Base-by-base conservation (phyloP, 2,113 vertebrate species). In the Grallaria varia region DNA sequence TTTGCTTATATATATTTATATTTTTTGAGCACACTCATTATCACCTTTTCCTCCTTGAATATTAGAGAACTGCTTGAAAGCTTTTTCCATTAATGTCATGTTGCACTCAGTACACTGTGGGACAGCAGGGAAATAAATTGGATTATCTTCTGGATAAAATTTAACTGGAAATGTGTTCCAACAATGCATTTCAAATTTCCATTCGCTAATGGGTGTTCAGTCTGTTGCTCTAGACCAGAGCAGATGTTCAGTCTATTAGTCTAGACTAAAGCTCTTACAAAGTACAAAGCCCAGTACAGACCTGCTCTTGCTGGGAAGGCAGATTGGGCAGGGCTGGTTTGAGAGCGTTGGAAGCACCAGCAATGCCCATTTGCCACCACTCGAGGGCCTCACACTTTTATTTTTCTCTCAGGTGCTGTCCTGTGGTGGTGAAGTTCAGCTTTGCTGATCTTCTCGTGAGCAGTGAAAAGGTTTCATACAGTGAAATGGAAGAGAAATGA, bases 321-420 rank as follows among this genome's bases (percentile, higher is more conserved):
- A 9, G 53, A 6, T 14, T 20, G 67, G 18, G 1, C 30, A 8
- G 19, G n/a, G 50, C 14, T 44, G 35, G 2, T 45, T 55, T 25
- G 4, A 77, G 31, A 23, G 7, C 44, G 39, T 8, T 83, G 42
- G 25, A n/a, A 56, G 56, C 64, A 71, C 47, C 82, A 66, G 91
- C 75, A 95, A 39, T 96, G 84, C 84, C 81, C 37, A 0, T 67
- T 90, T 81, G 53, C 91, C 89, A 49, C 95, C 97, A 96, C 94
- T 56, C n/a, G 96, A 97, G 97, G 96, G 49, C 95, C 94, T 96
- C 72, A 12, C 68, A 8, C 91, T 68, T 88, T 95, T 94, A 90
- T 90, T 95, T 97, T 94, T 97, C 71, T 87, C 44, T 63, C 80
- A n/a, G 33, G n/a, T 37, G 3, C 33, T 55, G 62, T 14, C 2